Conservation (phyloP, 2,888 invertebrate species). For the Mongoloraphidia duomilia region DNA sequence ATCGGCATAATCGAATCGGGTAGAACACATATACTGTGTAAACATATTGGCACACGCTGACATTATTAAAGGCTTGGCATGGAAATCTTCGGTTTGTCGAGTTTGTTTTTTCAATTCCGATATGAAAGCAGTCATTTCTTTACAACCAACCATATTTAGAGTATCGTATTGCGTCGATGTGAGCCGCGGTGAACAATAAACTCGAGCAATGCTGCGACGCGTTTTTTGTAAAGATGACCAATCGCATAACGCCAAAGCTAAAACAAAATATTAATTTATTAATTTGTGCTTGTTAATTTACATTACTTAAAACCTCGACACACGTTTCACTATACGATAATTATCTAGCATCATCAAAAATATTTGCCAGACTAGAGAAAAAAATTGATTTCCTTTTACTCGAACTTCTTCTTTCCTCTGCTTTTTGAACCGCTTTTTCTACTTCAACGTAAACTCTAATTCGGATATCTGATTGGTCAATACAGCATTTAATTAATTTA, state of each 20-base stretch:
- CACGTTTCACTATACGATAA: no score
- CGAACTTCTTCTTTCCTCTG: no score
- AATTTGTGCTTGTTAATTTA: no score
- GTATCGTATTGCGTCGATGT: constrained; percentile 55
- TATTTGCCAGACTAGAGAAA: no score
- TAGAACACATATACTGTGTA: constrained; percentile 74
- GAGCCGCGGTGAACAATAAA: constrained; percentile 66
- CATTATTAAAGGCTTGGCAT: constrained; percentile 57
- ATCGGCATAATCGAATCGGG: constrained; percentile 56
- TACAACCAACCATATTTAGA: constrained; percentile 54
- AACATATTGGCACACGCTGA: constrained; percentile 74
- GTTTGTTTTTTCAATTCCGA: constrained; percentile 36
- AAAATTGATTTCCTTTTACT: no score
- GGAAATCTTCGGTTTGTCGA: constrained; percentile 29
- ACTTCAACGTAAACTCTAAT: no score
- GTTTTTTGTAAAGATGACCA: constrained; percentile 74
- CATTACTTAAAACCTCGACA: no score
- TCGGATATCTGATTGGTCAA: no score
- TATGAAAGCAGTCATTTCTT: constrained; percentile 49
- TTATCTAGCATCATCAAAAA: no score
- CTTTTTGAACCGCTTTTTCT: no score
- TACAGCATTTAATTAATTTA: no score
- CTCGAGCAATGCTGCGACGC: constrained; percentile 60
- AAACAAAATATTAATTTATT: constrained; percentile 22
- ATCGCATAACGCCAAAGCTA: constrained; percentile 77